Base-by-base conservation (phyloP, 2,113 vertebrate genomes). In the Seriola rivoliana region DNA sequence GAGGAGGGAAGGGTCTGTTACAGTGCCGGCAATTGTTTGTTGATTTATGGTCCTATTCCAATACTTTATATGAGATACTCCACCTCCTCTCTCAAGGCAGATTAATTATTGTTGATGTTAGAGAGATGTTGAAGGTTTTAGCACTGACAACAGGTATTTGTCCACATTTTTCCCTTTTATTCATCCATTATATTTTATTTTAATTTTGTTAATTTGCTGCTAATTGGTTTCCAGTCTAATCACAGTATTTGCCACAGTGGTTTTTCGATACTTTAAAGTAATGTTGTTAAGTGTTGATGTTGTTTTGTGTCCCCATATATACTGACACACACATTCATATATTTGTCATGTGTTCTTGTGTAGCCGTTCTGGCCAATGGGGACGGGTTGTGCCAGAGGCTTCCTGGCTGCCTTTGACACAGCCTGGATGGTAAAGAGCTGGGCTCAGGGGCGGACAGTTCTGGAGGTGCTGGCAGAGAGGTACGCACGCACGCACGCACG, bases 291-390 rank as follows among this genome's bases (percentile, higher is more conserved):
- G 34, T 50, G 21, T 48, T 23, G 59, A 25, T 75, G 21, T 52
- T 59, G 67, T 62, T 70, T 55, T 55, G 65, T 25, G 4, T 75
- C 9, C 5, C 57, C 4, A 5, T n/a, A 3, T 50, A 25, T 12
- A 57, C 38, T 55, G 12, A 55, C 10, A 21, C 8, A 40, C n/a
- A 36, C 19, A 29, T 48, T 40, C 16, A 64, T 57, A 16, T 44
- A 23, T 75, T 71, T 71, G n/a, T 50, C 34, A 0, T 75, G 32
- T 85, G 21, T 82, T 81, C 58, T 38, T 80, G 21, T 85, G 63
- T 77, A 99, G 98, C 98, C 98, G 0, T 99, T 99, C 92, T 99
- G 98, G 98, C 98, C 98, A 0, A 99, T 99, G 98, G 98, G 98
- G 9, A 99, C 98, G 1, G 98, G 98, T 5, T 99, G 98, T 75